A percentile compares a stretch with the other conserved stretches of the same genome.
phyloP scores from a whole-genome alignment of 2,113 vertebrate species.

The Leptobrachium leishanense region DNA sequence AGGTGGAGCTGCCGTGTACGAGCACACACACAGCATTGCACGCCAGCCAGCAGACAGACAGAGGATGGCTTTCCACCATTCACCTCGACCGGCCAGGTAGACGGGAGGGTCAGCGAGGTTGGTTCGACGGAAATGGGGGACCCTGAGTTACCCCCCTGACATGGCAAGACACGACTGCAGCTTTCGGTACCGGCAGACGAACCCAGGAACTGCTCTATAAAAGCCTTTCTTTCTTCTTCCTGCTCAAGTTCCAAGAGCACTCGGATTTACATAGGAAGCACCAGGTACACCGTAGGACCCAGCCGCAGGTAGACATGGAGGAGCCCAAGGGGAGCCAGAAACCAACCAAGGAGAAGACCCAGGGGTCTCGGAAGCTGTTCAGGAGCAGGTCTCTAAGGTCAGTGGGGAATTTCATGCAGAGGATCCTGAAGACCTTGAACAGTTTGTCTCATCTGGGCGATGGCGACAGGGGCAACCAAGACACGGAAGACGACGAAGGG shows the following conservation, averaged over 20 bases:
- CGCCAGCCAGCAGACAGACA: constrained; percentile 46
- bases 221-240: constrained; percentile 25
- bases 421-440: constrained; percentile 76
- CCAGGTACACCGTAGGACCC: not conserved
- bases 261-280: not conserved
- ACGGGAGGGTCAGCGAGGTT: not conserved
- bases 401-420: constrained; percentile 76
- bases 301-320: constrained; percentile 44
- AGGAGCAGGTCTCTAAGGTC: constrained; percentile 71
- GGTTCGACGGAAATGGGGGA: constrained; percentile 13
- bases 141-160: constrained; percentile 35
- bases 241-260: constrained; percentile 1
- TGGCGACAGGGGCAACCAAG: constrained; percentile 51
- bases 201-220: not conserved
- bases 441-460: constrained; percentile 72
- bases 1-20: constrained; percentile 50
- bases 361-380: constrained; percentile 30
- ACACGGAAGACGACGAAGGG: constrained; percentile 72
- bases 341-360: constrained; percentile 5
- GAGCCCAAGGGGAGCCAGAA: not conserved
- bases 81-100: constrained; percentile 10
- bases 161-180: not conserved
- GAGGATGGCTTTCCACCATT: constrained; percentile 1
- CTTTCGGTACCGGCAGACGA: not conserved
- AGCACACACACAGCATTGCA: constrained; percentile 35